Base-by-base conservation (phyloP, 2,797 vertebrate genomes). In the Gymnodraco acuticeps region DNA sequence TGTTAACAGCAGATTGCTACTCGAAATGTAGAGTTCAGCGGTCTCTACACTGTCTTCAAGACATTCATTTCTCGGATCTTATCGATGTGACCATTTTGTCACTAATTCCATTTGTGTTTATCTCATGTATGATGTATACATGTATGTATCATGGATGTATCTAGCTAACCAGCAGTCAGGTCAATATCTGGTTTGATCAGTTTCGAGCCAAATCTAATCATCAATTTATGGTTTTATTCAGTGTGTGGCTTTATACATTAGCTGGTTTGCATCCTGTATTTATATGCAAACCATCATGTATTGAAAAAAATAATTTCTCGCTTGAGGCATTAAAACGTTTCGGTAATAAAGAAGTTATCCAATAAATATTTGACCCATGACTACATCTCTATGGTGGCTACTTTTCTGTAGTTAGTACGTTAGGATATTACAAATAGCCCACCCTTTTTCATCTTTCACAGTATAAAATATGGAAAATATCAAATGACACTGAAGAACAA, bases 1-100 rank as follows among this genome's bases (percentile, higher is more conserved):
- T 81, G 77, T 77, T 75, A 80, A 68, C 68, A 86, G 72, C 84
- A 77, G 84, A 84, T 77, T 80, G 71, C 53, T 15, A 41, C 27
- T 69, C 85, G 87, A 86, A 78, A 80, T 84, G 76, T 89, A 84
- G 81, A 75, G 56, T 68, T 80, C 68, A 77, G 72, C 64, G 81
- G 73, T 82, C 73, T 71, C 47, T 51, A 53, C 56, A 17, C 68
- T 60, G 75, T 78, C 73, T 65, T 19, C 11, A 73, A 83, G 69
- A 68, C 8, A 5, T 70, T 64, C 0, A 72, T 79, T 78, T 68
- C 47, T 33, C 50, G 59, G 19, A 82, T 70, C 45, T 47, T 23
- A 78, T 69, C 20, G 46, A 75, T 60, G 62, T 16, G 19, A 73
- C 46, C 58, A 58, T 70, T 47, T 55, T 55, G 59, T 50, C 27